Percentiles rank a stretch among this genome's conserved stretches.
Conservation (phyloP, 2,797 vertebrate species). For the Picus viridis region DNA sequence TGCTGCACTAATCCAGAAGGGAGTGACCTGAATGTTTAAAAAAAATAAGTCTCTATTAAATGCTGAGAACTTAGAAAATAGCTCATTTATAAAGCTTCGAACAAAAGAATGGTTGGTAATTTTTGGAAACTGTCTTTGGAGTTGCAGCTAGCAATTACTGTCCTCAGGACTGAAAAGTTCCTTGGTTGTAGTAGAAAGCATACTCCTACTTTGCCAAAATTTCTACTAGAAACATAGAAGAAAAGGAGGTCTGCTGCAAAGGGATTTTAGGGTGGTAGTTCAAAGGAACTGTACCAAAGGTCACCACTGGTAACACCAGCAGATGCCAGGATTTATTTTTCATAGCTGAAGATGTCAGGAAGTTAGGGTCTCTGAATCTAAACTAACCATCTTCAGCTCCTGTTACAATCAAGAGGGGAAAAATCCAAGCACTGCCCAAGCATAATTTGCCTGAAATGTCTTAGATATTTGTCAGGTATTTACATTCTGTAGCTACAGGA, state of each 20-base stretch:
- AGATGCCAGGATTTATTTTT: constrained; percentile 12
- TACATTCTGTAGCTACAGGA: not conserved
- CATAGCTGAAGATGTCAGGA: not conserved
- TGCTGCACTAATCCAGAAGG: not conserved
- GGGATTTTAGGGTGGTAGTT: not conserved
- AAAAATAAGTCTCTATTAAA: not conserved
- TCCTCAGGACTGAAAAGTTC: not conserved
- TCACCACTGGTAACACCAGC: not conserved
- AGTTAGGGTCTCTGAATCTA: not conserved
- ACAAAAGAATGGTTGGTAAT: constrained; percentile 2
- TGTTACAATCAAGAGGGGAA: not conserved
- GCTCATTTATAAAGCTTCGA: not conserved
- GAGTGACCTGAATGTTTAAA: not conserved
- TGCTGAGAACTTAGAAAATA: not conserved
- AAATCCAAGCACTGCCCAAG: not conserved
- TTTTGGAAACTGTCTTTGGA: not conserved
- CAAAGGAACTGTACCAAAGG: not conserved
- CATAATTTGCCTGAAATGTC: not conserved
- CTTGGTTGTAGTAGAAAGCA: not conserved
- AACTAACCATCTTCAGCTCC: not conserved
- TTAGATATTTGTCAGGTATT: not conserved
- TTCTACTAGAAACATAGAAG: not conserved
- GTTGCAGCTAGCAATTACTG: not conserved
- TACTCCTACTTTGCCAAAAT: not conserved
- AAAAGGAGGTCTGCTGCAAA: not conserved